Evolutionary conservation across 2,113 vertebrate genomes (phyloP).

Genomic region (Chionis minor): DNA sequence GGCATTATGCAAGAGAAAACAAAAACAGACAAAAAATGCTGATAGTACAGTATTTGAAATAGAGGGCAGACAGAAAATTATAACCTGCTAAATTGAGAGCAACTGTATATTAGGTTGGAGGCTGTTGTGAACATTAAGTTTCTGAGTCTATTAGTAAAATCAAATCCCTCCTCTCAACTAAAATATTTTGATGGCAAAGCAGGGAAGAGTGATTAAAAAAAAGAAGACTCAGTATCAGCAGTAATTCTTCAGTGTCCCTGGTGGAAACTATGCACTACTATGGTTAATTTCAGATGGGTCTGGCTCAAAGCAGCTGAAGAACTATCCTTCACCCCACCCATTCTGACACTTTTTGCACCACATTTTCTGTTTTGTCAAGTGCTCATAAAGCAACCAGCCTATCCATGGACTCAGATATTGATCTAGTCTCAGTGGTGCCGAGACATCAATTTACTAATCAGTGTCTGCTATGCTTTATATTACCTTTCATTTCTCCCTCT

Average conservation of each 20-base stretch:
- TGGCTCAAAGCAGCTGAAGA: neutral
- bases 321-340: neutral
- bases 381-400: neutral
- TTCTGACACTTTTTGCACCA: neutral
- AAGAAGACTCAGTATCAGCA: neutral
- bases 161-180: neutral
- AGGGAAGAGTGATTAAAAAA: neutral
- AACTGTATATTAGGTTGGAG: neutral
- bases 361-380: neutral
- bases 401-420: neutral
- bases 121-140: neutral
- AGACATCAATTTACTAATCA: constrained; percentile 51
- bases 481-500: constrained; percentile 23
- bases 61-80: neutral
- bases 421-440: constrained; percentile 18
- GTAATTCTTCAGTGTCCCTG: neutral
- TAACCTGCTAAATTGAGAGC: neutral
- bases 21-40: neutral
- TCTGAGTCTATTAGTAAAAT: neutral
- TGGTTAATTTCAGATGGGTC: neutral
- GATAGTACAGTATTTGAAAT: neutral
- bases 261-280: neutral
- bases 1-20: neutral
- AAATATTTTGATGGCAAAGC: neutral
- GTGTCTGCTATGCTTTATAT: constrained; percentile 6